Base-by-base conservation (phyloP, 53 echinoderm and acorn worm genomes). In the Paelopatides confundens region DNA sequence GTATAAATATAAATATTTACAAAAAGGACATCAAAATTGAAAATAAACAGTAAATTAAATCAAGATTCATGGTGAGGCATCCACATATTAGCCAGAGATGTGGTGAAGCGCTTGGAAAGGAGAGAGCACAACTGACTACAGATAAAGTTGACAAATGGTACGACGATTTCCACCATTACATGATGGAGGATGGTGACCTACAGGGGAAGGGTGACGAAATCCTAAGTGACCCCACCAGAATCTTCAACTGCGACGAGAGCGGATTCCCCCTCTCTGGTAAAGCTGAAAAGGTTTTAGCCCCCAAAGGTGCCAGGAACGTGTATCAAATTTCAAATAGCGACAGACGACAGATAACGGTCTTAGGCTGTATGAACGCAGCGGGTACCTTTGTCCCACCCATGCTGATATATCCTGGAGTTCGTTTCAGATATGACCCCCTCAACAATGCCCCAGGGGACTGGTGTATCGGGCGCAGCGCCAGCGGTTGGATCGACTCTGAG, bases 371-470 rank as follows among this genome's bases (percentile, higher is more conserved):
- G 36, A 87, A 34, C 76, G 76, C 87, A 3, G 52, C 53, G 13
- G 76, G 71, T 18, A n/a, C 30, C 10, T 87, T 18, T 23, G 31
- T 76, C 1, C 76, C 74, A 2, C 87, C 76, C n/a, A 71, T 87
- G 71, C 58, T 76, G 35, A 58, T 78, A 10, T 87, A 53, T 30
- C 87, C 87, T 0, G 37, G 43, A 8, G 32, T 31, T 2, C 31
- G 86, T 28, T 86, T 86, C 5, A 13, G 54, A 1, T 87, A 87
- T 28, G 53, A 87, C 39, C 87, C 87, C 15, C 63, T 87, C 6
- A 24, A 26, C 17, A 58, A 58, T 29, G 64, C 82, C 35, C 82
- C 82, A 17, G 62, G 30, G 9, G 38, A 38, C 3, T 63, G 37
- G 51, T 63, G 63, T 34, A 58, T 87, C 2, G 87, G 87, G 7